These are phyloP conservation scores for Bombyx mandarina DNA, from an alignment of 1,140 invertebrate species.

Conservation along the genomic window DNA sequence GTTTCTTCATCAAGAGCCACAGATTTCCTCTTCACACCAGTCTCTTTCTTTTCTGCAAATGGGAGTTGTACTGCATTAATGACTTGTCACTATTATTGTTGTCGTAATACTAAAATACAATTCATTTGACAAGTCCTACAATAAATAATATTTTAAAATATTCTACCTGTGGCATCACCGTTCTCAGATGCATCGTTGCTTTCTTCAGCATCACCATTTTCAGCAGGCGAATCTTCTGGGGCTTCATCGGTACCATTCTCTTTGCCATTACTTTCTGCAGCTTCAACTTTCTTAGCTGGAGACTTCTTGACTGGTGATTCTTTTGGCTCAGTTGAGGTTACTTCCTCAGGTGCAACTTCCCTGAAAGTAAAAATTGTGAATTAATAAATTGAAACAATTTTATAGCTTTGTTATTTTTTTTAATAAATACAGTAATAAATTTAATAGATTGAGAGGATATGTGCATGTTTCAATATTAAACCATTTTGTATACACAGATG, in stretches of 20 bases:
- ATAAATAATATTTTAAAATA: background rate
- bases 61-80: background rate
- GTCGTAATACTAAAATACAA: background rate
- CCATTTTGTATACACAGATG: background rate
- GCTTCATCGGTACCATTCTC: conserved; percentile 68
- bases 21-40: conserved; percentile 81
- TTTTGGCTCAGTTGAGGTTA: conserved; percentile 48
- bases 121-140: background rate
- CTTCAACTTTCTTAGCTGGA: conserved; percentile 60
- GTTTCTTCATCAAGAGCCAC: conserved; percentile 71
- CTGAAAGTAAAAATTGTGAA: conserved; percentile 29
- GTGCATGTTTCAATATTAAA: too few relatives aligned
- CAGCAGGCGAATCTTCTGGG: conserved; percentile 49
- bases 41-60: conserved; percentile 53
- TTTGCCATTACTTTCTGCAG: conserved; percentile 71
- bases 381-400: background rate
- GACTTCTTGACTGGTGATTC: conserved; percentile 67
- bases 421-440: background rate
- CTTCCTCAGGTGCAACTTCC: conserved; percentile 52
- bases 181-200: conserved; percentile 75
- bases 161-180: conserved; percentile 70
- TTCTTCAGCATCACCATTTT: conserved; percentile 70
- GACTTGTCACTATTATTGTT: background rate
- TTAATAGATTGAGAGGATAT: background rate
- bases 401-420: background rate